Evolutionary conservation across 2,888 invertebrate species (phyloP).

Genomic region (Phyllotreta cruciferae): DNA sequence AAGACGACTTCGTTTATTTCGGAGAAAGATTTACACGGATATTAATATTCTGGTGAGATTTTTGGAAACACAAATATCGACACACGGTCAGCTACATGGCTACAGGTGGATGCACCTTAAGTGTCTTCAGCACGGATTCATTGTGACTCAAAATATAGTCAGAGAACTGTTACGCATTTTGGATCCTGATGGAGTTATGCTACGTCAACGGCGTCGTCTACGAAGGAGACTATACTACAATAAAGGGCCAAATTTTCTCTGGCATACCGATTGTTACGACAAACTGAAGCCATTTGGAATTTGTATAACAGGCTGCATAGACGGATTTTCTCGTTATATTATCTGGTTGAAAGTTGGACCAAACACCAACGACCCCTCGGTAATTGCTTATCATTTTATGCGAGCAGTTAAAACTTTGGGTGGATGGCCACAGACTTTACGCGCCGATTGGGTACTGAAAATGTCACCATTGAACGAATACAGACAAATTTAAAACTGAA

Average conservation of each 20-base stretch:
- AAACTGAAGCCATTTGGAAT: conserved; percentile 37
- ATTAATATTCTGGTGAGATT: conserved; percentile 14
- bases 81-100: conserved; percentile 20
- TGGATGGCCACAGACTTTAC: conserved; percentile 26
- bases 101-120: conserved; percentile 13
- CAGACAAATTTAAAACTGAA: conserved; percentile 18
- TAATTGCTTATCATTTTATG: conserved; percentile 26
- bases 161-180: neutral
- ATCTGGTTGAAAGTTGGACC: conserved; percentile 28
- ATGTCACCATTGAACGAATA: conserved; percentile 22
- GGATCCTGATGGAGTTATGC: conserved; percentile 12
- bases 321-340: conserved; percentile 34
- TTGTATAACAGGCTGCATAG: conserved; percentile 32
- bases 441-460: conserved; percentile 37
- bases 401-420: conserved; percentile 14
- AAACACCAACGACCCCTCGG: conserved; percentile 27
- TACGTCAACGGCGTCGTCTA: conserved; percentile 18
- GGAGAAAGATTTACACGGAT: conserved; percentile 19
- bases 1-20: conserved; percentile 9
- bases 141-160: conserved; percentile 17
- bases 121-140: conserved; percentile 7
- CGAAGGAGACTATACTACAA: conserved; percentile 22
- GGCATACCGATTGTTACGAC: conserved; percentile 37
- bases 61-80: conserved; percentile 10
- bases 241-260: conserved; percentile 35